A percentile compares a stretch with the other conserved stretches of the same genome.
Evolutionary conservation across 2,113 vertebrate species (phyloP).

Genomic region (Lipotes vexillifer): DNA sequence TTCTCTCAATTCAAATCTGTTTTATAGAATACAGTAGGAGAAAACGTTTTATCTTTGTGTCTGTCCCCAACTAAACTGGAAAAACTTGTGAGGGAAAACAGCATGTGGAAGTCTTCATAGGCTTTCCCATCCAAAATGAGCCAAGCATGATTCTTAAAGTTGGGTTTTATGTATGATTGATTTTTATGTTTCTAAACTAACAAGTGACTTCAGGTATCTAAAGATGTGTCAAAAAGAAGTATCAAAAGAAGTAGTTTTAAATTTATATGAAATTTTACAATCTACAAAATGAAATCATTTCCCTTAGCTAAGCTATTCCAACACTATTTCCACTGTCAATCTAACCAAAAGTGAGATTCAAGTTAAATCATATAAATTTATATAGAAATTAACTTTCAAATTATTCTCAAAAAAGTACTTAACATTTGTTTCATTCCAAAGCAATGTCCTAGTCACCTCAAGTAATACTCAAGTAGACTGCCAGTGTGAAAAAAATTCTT

Average conservation of each 20-base stretch:
- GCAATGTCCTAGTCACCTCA: background rate
- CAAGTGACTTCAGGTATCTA: background rate
- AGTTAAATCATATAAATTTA: background rate
- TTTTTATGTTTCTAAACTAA: conserved; percentile 24
- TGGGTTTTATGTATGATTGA: background rate
- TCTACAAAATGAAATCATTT: background rate
- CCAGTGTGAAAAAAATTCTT: background rate
- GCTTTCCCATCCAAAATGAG: background rate
- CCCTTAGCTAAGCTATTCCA: background rate
- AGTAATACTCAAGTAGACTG: background rate
- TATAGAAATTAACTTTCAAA: background rate
- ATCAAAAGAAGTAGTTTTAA: background rate
- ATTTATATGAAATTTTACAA: background rate
- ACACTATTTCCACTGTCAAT: conserved; percentile 8
- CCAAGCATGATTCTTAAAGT: background rate
- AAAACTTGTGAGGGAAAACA: conserved; percentile 3
- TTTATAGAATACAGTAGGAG: background rate
- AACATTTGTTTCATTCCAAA: conserved; percentile 19
- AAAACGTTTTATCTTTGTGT: background rate
- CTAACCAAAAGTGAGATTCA: background rate
- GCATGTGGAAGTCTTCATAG: background rate
- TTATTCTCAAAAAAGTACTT: background rate
- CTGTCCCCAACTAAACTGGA: background rate
- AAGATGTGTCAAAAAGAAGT: background rate
- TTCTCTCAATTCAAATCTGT: background rate